Percentiles rank a stretch among this genome's conserved stretches.
Conservation (phyloP, 2,888 invertebrate species). For the Atherix ibis region DNA sequence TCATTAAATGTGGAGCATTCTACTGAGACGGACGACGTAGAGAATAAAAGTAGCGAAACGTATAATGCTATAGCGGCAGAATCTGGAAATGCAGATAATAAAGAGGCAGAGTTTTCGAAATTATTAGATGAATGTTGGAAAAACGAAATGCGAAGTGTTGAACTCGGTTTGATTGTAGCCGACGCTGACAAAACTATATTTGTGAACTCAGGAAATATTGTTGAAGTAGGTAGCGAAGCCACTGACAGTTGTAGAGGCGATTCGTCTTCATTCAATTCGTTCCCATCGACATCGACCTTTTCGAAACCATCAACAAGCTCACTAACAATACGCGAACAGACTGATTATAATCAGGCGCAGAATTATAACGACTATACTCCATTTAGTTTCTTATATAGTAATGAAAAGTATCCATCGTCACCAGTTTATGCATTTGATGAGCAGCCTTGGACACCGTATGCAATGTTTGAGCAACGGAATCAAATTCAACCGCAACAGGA, state of each 20-base stretch:
- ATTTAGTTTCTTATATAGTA: constrained; percentile 19
- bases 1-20: constrained; percentile 5
- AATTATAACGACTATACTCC: constrained; percentile 20
- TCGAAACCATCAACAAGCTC: constrained; percentile 12
- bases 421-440: background rate
- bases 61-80: too few relatives aligned
- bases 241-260: background rate
- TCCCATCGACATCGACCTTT: constrained; percentile 6
- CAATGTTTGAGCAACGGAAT: constrained; percentile 11
- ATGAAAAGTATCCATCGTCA: constrained; percentile 1
- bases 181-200: background rate
- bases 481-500: constrained; percentile 19
- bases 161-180: too few relatives aligned
- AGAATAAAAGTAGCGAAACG: background rate
- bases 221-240: background rate
- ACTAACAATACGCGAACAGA: constrained; percentile 10
- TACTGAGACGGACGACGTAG: background rate
- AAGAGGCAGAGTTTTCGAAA: constrained; percentile 4
- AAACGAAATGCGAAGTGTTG: too few relatives aligned
- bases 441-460: constrained; percentile 2
- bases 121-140: constrained; percentile 3
- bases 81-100: too few relatives aligned
- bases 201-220: background rate
- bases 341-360: background rate
- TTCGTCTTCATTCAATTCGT: constrained; percentile 2